These are phyloP conservation scores for Cactoblastis cactorum DNA, from an alignment of 2,888 invertebrate species.

Conservation along the genomic window DNA sequence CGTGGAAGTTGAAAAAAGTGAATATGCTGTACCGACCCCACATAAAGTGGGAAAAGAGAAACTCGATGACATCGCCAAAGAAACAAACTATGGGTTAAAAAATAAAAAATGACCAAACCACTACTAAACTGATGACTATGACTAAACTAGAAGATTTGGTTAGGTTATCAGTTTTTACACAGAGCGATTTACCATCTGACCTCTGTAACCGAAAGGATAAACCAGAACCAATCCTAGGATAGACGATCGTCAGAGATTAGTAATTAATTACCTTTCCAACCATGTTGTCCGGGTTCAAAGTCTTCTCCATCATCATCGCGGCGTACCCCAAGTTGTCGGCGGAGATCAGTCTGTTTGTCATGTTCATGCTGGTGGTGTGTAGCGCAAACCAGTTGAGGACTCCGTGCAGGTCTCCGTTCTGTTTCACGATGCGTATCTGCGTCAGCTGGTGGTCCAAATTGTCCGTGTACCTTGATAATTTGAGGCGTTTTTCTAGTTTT, in stretches of 20 bases:
- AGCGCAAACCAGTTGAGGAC: constrained; percentile 92
- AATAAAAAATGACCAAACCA: no score
- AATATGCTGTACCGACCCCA: no score
- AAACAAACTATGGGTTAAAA: no score
- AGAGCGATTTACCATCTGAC: no score
- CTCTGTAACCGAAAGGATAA: neutral
- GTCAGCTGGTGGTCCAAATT: constrained; percentile 86
- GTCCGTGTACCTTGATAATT: constrained; percentile 78
- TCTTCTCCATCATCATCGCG: constrained; percentile 84
- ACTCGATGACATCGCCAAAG: no score
- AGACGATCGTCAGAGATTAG: constrained; percentile 3
- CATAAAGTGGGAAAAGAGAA: no score
- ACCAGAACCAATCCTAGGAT: no score
- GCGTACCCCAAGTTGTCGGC: constrained; percentile 93
- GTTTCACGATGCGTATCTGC: constrained; percentile 83
- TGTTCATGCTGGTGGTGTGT: constrained; percentile 92
- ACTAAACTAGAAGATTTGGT: no score
- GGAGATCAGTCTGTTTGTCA: constrained; percentile 87
- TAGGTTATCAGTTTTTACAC: no score
- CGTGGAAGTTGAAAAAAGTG: no score
- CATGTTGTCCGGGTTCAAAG: constrained; percentile 79
- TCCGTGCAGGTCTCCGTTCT: constrained; percentile 80
- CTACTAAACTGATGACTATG: no score
- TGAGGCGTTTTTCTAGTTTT: no score
- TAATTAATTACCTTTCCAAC: constrained; percentile 49